These are phyloP conservation scores for Aspidiotus destructor DNA, from an alignment of 2,888 invertebrate species.

Conservation along the genomic window DNA sequence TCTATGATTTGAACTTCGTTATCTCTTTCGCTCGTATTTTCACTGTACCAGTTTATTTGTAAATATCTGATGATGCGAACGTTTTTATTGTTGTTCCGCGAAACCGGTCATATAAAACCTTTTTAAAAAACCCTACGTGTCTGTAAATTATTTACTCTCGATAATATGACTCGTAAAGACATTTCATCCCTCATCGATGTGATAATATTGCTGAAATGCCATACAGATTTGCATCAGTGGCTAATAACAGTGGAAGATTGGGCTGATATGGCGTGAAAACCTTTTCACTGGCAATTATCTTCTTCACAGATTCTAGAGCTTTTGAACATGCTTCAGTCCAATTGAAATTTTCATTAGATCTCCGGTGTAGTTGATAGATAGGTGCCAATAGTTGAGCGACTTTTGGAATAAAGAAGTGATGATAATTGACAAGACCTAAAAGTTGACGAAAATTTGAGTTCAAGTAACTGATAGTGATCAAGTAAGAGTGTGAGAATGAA, in stretches of 20 bases:
- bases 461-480: too few relatives aligned
- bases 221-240: constrained; percentile 27
- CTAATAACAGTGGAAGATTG: constrained; percentile 14
- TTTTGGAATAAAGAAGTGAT: constrained; percentile 40
- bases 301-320: constrained; percentile 9
- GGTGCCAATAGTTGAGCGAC: constrained; percentile 38
- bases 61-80: too few relatives aligned
- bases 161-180: too few relatives aligned
- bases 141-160: too few relatives aligned
- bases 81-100: too few relatives aligned
- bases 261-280: constrained; percentile 10
- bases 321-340: constrained; percentile 34
- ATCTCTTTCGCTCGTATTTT: too few relatives aligned
- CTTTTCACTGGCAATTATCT: constrained; percentile 15
- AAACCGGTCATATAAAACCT: too few relatives aligned
- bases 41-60: too few relatives aligned
- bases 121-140: too few relatives aligned
- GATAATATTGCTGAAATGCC: constrained; percentile 37
- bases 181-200: too few relatives aligned
- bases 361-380: constrained; percentile 38
- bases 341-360: constrained; percentile 26
- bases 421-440: constrained; percentile 40
- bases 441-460: constrained; percentile 39
- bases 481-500: too few relatives aligned
- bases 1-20: too few relatives aligned